A percentile compares a stretch with the other conserved stretches of the same genome.
phyloP scores from a whole-genome alignment of 1,140 invertebrate species.

The Oryzaephilus surinamensis region DNA sequence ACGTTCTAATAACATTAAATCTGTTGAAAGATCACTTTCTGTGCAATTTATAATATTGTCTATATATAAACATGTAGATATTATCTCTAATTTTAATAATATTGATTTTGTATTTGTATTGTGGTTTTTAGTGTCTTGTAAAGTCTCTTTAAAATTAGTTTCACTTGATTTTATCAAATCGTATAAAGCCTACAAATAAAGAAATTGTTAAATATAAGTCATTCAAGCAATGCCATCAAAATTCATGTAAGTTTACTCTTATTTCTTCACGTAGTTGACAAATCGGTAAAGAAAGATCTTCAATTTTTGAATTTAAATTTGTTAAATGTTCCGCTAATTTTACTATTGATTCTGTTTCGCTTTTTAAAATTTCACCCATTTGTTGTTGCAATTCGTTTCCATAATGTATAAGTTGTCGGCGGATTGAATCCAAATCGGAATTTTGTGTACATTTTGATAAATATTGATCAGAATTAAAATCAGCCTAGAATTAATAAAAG shows the following conservation, averaged over 20 bases:
- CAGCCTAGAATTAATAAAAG: constrained; percentile 17
- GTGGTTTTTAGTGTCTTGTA: constrained; percentile 21
- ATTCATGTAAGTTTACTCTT: constrained; percentile 10
- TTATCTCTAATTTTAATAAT: constrained; percentile 22
- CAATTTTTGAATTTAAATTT: constrained; percentile 27
- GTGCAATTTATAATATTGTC: constrained; percentile 20
- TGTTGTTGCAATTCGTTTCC: constrained; percentile 22
- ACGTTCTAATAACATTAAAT: constrained; percentile 40
- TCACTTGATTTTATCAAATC: constrained; percentile 20
- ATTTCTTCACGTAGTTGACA: constrained; percentile 29
- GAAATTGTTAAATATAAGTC: neutral
- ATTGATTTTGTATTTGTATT: constrained; percentile 19
- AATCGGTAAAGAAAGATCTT: constrained; percentile 24
- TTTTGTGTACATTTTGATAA: constrained; percentile 26
- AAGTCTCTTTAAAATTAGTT: constrained; percentile 15
- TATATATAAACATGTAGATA: constrained; percentile 21
- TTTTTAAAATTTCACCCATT: constrained; percentile 31
- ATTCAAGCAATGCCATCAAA: neutral
- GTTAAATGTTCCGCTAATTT: constrained; percentile 31
- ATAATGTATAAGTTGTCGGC: constrained; percentile 26
- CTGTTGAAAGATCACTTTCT: constrained; percentile 13
- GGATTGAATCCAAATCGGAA: constrained; percentile 25
- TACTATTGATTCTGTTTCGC: constrained; percentile 30
- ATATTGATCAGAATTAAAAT: constrained; percentile 26
- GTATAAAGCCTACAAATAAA: constrained; percentile 16